A percentile compares a stretch with the other conserved stretches of the same genome.
These are phyloP conservation scores for Liparis tanakae DNA, from an alignment of 2,797 vertebrate genomes.

Conservation along the genomic window DNA sequence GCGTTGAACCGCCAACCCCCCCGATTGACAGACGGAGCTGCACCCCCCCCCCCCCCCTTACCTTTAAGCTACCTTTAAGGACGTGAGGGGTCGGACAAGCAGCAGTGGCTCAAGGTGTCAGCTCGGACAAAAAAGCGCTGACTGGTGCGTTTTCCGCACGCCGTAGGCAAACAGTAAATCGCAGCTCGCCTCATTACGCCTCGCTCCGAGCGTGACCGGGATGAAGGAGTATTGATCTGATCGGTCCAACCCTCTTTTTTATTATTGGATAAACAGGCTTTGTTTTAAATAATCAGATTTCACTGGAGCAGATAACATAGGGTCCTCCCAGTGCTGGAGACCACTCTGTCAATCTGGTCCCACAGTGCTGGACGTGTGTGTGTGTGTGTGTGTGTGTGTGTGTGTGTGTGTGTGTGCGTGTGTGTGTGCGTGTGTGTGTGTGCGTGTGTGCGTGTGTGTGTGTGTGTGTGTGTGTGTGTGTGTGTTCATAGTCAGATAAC, in stretches of 20 bases:
- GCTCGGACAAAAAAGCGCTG: slow-evolving; percentile 18
- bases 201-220: slow-evolving; percentile 43
- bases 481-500: slow-evolving; percentile 56
- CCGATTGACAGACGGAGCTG: no score
- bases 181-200: slow-evolving; percentile 56
- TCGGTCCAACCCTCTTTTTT: slow-evolving; percentile 46
- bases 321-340: slow-evolving; percentile 47
- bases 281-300: slow-evolving; percentile 56
- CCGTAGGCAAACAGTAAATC: slow-evolving; percentile 49
- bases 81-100: slow-evolving; percentile 7
- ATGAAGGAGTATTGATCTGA: slow-evolving; percentile 63
- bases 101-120: slow-evolving; percentile 13
- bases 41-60: not conserved
- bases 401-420: slow-evolving; percentile 9
- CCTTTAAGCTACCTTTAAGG: slow-evolving; percentile 22
- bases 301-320: slow-evolving; percentile 43
- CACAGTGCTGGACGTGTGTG: slow-evolving; percentile 33
- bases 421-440: slow-evolving; percentile 2
- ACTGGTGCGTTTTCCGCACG: slow-evolving; percentile 19
- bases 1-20: no score
- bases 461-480: slow-evolving; percentile 2
- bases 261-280: slow-evolving; percentile 66
- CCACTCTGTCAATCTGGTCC: slow-evolving; percentile 50
- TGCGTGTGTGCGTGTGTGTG: not conserved
- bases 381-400: slow-evolving; percentile 1